These are phyloP conservation scores for Himalopsyche japonica DNA, from an alignment of 2,888 invertebrate species.

Conservation along the genomic window DNA sequence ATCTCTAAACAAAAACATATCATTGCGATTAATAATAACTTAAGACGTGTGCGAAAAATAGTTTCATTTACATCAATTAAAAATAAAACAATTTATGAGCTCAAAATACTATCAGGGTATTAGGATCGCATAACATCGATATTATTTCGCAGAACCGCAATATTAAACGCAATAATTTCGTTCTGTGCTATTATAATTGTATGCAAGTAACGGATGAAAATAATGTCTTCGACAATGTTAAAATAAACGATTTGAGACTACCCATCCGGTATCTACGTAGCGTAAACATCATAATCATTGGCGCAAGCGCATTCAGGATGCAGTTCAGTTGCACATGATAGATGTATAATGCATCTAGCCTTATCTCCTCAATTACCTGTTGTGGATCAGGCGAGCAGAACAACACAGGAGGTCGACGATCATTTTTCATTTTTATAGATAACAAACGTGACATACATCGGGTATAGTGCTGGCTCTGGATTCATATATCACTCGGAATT, in stretches of 20 bases:
- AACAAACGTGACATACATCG: slow-evolving; percentile 34
- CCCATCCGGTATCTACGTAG: background rate
- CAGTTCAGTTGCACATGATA: slow-evolving; percentile 30
- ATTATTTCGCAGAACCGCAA: too few species aligned
- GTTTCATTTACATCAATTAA: too few species aligned
- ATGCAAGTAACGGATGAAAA: background rate
- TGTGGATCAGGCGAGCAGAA: slow-evolving; percentile 35
- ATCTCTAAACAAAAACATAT: too few species aligned
- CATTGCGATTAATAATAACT: too few species aligned
- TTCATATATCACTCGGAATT: slow-evolving; percentile 28
- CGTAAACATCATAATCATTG: slow-evolving; percentile 16
- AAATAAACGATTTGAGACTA: background rate
- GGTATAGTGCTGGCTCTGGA: slow-evolving; percentile 13
- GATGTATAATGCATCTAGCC: slow-evolving; percentile 33
- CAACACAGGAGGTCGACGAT: slow-evolving; percentile 38
- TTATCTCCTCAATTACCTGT: slow-evolving; percentile 37
- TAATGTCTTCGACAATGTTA: background rate
- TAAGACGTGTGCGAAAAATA: too few species aligned
- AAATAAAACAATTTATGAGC: too few species aligned
- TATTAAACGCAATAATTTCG: too few species aligned
- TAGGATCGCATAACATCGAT: too few species aligned
- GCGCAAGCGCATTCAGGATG: slow-evolving; percentile 3
- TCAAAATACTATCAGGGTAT: too few species aligned
- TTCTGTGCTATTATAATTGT: too few species aligned
- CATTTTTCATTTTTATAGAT: slow-evolving; percentile 40